phyloP scores from a whole-genome alignment of 2,888 invertebrate genomes.

The Sthenelais limicola region DNA sequence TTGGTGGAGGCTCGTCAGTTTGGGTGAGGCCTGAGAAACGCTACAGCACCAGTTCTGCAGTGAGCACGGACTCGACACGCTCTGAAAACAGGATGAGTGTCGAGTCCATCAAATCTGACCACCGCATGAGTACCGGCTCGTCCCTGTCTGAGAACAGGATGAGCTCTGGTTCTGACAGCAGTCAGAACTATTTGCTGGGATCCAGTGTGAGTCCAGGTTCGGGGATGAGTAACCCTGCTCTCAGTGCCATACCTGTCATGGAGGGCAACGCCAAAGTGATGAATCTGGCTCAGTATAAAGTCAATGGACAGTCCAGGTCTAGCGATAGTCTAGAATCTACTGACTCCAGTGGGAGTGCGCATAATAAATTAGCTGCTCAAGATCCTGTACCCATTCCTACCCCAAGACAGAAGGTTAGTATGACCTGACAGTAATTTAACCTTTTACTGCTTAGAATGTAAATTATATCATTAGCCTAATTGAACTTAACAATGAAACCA shows the following conservation, averaged over 20 bases:
- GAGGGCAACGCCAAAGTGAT: conserved; percentile 28
- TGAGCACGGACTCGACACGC: conserved; percentile 2
- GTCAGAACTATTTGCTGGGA: conserved; percentile 16
- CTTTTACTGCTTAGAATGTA: too few relatives aligned
- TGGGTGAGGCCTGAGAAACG: conserved; percentile 28
- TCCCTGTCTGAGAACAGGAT: conserved; percentile 31
- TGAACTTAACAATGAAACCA: too few relatives aligned
- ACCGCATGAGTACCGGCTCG: conserved; percentile 28
- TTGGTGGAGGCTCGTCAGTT: conserved; percentile 17
- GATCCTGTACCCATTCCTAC: conserved; percentile 34
- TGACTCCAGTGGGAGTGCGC: conserved; percentile 40
- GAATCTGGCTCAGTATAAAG: conserved; percentile 28
- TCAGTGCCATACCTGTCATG: conserved; percentile 24
- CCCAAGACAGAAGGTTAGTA: conserved; percentile 31
- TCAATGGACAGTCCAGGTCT: conserved; percentile 43
- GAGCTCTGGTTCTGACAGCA: conserved; percentile 32
- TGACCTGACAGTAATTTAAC: too few relatives aligned
- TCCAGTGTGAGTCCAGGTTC: neutral
- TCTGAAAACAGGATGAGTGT: conserved; percentile 29
- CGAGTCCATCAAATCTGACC: conserved; percentile 24
- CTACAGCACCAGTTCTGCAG: conserved; percentile 26
- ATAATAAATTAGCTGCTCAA: conserved; percentile 5
- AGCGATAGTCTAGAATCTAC: conserved; percentile 44
- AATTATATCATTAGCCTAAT: too few relatives aligned
- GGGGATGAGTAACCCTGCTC: conserved; percentile 8